A percentile compares a stretch with the other conserved stretches of the same genome.
These are phyloP conservation scores for Mohoua ochrocephala DNA, from an alignment of 2,113 vertebrate genomes.

Conservation along the genomic window DNA sequence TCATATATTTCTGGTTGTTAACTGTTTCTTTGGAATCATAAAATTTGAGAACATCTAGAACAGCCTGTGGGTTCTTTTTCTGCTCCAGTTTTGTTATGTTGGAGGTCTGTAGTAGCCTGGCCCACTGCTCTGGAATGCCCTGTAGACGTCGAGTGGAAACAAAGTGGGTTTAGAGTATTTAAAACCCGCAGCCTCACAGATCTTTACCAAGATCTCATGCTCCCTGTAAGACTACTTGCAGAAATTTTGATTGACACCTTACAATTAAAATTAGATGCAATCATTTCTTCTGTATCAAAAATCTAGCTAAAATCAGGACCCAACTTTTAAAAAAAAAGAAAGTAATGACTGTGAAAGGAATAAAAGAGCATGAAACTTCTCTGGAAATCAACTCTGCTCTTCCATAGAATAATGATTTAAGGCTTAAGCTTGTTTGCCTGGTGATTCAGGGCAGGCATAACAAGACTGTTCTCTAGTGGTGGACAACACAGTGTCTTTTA, in stretches of 20 bases:
- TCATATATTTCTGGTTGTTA: conserved; percentile 99
- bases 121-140: conserved; percentile 99
- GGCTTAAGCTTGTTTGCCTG: conserved; percentile 69
- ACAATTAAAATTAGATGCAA: conserved; percentile 69
- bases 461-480: conserved; percentile 61
- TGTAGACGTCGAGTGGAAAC: conserved; percentile 61
- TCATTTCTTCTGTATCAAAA: conserved; percentile 73
- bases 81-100: conserved; percentile 98
- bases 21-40: conserved; percentile 99
- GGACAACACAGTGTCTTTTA: conserved; percentile 47
- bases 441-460: conserved; percentile 70
- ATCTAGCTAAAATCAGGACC: conserved; percentile 76
- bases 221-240: conserved; percentile 72
- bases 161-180: conserved; percentile 41
- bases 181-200: conserved; percentile 16
- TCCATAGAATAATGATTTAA: conserved; percentile 70
- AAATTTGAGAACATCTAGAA: conserved; percentile 96
- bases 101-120: conserved; percentile 93
- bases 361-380: conserved; percentile 74
- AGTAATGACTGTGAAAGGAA: conserved; percentile 70
- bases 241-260: conserved; percentile 60
- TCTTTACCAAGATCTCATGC: conserved; percentile 74
- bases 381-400: conserved; percentile 69
- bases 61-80: conserved; percentile 98
- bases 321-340: conserved; percentile 70